phyloP scores from a whole-genome alignment of 2,888 invertebrate species.

The Melanargia galathea region DNA sequence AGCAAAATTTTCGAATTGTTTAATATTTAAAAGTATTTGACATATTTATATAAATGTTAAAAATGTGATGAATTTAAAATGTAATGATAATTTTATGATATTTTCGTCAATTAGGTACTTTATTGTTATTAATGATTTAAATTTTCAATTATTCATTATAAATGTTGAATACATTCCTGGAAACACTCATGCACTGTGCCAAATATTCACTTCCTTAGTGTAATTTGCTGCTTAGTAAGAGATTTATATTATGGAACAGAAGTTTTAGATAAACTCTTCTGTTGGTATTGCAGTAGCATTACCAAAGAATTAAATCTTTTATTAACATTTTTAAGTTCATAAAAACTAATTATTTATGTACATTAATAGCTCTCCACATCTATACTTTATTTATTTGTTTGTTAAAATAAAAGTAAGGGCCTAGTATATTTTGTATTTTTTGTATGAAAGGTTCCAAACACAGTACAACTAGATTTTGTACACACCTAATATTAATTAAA shows the following conservation, averaged over 20 bases:
- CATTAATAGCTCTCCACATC: neutral
- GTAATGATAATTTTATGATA: constrained; percentile 23
- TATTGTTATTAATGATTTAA: constrained; percentile 25
- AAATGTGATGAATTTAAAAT: constrained; percentile 28
- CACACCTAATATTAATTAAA: neutral
- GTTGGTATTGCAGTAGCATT: constrained; percentile 37
- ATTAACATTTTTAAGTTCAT: constrained; percentile 6
- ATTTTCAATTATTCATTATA: constrained; percentile 20
- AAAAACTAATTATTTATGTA: neutral
- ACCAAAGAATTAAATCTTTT: constrained; percentile 39
- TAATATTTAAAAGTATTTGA: constrained; percentile 31
- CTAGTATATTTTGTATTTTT: constrained; percentile 5
- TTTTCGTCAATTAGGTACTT: constrained; percentile 30
- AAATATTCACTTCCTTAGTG: constrained; percentile 42
- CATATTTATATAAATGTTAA: constrained; percentile 32
- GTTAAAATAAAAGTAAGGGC: constrained; percentile 26
- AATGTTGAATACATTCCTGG: constrained; percentile 28
- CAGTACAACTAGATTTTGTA: no score
- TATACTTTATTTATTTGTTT: constrained; percentile 20
- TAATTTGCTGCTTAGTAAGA: neutral
- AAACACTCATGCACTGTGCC: constrained; percentile 51
- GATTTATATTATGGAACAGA: neutral
- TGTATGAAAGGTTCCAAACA: neutral
- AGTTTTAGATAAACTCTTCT: neutral
- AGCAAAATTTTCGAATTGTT: neutral